Base-by-base conservation (phyloP, 2,888 invertebrate species). In the Xestia ashworthii region DNA sequence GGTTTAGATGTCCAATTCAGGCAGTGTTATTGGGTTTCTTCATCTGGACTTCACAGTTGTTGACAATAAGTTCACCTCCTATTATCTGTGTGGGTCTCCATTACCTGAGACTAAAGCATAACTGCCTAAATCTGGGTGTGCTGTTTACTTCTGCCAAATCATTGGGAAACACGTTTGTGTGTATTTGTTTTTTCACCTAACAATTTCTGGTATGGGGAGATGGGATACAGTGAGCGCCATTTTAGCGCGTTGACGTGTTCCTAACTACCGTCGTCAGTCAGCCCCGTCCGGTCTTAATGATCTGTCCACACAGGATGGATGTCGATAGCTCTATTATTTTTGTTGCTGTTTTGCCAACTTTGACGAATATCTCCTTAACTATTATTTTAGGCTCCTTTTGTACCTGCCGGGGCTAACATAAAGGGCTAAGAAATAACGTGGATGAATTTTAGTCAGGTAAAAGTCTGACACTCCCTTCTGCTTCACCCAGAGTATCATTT, bases 241-340 rank as follows among this genome's bases (percentile, higher is more conserved):
- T 93, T 94, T 94, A 94, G 71, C 41, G 22, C 44, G 76, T 82
- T 76, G 84, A 85, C 84, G 75, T 83, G 86, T 86, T 85, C 86
- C 89, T 92, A 92, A 91, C 89, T 91, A 84, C 90, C 86, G 87
- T 88, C 90, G 89, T 91, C 90, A 90, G 89, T 92, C 92, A 91
- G 88, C 86, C 87, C 85, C 88, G 89, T 88, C 89, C 90, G 87
- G 88, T 89, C 92, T 90, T 94, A 94, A 94, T 93, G 94, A 93
- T 93, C 91, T 93, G 93, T 93, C 93, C 91, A 92, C 92, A 92
- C 88, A 90, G 91, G 92, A 93, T 92, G 90, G 90, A 93, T 94
- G 91, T 87, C 89, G 90, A 91, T 90, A 89, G 87, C 89, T 87
- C 84, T 84, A 87, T 86, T 85, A 89, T 87, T 88, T 89, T 83